Conservation (phyloP, 2,797 vertebrate genomes). For the Parambassis ranga region DNA sequence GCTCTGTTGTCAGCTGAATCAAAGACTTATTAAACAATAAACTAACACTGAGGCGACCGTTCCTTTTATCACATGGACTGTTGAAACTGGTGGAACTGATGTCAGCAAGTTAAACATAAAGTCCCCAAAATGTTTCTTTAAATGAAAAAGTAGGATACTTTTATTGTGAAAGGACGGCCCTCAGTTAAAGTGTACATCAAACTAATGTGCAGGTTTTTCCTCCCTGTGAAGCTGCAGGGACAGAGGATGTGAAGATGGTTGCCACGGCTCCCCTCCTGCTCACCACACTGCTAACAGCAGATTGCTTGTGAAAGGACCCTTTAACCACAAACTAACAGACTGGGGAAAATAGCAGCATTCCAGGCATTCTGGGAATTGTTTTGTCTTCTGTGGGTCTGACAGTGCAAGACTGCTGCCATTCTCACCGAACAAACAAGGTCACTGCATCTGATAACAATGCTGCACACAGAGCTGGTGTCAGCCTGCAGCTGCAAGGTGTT, state of each 20-base stretch:
- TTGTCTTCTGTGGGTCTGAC: slow-evolving; percentile 58
- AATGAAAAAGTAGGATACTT: neutral
- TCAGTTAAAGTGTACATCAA: too few species aligned
- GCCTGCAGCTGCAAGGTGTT: neutral
- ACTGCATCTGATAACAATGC: slow-evolving; percentile 36
- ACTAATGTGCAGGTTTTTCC: neutral
- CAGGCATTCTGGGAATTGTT: slow-evolving; percentile 72
- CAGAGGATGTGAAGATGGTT: slow-evolving; percentile 11
- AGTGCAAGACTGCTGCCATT: slow-evolving; percentile 32
- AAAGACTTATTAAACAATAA: slow-evolving; percentile 79
- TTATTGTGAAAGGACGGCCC: too few species aligned
- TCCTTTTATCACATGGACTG: slow-evolving; percentile 2
- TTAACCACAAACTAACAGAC: slow-evolving; percentile 48
- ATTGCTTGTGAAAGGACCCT: slow-evolving; percentile 45
- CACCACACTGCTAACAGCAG: slow-evolving; percentile 25
- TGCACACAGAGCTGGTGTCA: neutral
- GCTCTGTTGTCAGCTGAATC: slow-evolving; percentile 67
- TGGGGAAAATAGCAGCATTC: slow-evolving; percentile 56
- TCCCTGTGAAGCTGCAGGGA: neutral
- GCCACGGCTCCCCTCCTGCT: slow-evolving; percentile 20
- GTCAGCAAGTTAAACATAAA: too few species aligned
- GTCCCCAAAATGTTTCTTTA: too few species aligned
- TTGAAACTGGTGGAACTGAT: too few species aligned
- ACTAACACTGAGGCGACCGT: slow-evolving; percentile 65
- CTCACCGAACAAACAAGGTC: slow-evolving; percentile 37